phyloP scores from a whole-genome alignment of 1,140 invertebrate species.

The Phenacoccus solenopsis region DNA sequence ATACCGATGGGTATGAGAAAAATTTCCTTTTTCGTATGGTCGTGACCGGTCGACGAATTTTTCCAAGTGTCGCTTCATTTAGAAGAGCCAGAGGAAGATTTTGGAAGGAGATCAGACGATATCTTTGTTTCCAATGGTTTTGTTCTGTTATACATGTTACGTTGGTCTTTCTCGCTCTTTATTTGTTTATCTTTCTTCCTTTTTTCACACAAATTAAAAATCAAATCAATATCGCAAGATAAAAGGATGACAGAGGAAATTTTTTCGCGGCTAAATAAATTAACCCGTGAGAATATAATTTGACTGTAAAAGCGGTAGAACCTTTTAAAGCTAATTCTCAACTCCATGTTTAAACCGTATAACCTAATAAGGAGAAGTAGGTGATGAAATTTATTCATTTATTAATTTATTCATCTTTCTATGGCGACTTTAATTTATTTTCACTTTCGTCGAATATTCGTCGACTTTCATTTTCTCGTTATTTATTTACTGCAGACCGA shows the following conservation, averaged over 20 bases:
- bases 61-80: no score
- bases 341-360: neutral
- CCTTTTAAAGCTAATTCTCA: neutral
- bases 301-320: no score
- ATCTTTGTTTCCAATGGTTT: no score
- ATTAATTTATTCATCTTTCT: neutral
- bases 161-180: neutral
- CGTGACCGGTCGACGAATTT: neutral
- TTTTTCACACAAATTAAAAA: no score
- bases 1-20: neutral
- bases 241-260: no score
- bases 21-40: neutral
- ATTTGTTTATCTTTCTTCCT: neutral
- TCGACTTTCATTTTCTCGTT: neutral
- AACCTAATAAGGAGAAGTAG: neutral
- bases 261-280: no score
- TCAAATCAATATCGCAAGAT: no score
- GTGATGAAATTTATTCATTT: conserved; percentile 4
- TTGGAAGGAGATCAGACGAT: no score
- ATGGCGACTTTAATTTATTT: neutral
- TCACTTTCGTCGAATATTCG: neutral
- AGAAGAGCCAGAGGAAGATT: no score
- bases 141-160: no score
- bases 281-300: no score
- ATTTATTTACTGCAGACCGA: neutral